Evolutionary conservation across 2,888 invertebrate genomes (phyloP).

Genomic region (Cotesia congregata): DNA sequence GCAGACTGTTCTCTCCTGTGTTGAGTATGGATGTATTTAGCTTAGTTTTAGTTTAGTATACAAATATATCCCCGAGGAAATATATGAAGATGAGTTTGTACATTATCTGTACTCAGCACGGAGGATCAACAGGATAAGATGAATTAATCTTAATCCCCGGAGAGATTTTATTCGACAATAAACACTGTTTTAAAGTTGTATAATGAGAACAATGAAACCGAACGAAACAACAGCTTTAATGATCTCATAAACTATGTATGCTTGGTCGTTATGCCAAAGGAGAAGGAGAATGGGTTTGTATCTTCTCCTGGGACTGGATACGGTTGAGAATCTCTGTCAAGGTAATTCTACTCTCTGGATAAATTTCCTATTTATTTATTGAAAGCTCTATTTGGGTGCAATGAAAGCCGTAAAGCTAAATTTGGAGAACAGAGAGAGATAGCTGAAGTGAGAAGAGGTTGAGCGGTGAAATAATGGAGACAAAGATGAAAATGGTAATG

Average conservation of each 20-base stretch:
- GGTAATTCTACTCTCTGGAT: neutral
- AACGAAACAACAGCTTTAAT: constrained; percentile 38
- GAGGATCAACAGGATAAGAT: constrained; percentile 5
- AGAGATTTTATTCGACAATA: constrained; percentile 36
- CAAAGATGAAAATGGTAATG: neutral
- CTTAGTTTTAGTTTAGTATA: neutral
- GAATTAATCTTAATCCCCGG: constrained; percentile 28
- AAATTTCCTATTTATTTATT: neutral
- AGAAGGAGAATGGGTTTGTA: neutral
- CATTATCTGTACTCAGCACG: neutral
- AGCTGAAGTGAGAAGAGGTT: neutral
- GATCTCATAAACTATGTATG: constrained; percentile 41
- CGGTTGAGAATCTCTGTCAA: neutral
- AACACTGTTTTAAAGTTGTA: constrained; percentile 36
- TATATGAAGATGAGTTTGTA: constrained; percentile 2
- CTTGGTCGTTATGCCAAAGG: neutral
- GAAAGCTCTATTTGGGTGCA: constrained; percentile 7
- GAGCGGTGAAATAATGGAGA: constrained; percentile 1
- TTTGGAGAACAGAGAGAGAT: neutral
- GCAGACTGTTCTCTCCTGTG: neutral
- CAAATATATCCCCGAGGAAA: neutral
- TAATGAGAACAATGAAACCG: constrained; percentile 40
- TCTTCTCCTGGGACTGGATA: neutral
- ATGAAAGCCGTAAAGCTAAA: constrained; percentile 22
- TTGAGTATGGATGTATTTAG: neutral